Percentiles rank a stretch among this genome's conserved stretches.
These are phyloP conservation scores for Noctilio leporinus DNA, from an alignment of 2,113 vertebrate species.

Conservation along the genomic window DNA sequence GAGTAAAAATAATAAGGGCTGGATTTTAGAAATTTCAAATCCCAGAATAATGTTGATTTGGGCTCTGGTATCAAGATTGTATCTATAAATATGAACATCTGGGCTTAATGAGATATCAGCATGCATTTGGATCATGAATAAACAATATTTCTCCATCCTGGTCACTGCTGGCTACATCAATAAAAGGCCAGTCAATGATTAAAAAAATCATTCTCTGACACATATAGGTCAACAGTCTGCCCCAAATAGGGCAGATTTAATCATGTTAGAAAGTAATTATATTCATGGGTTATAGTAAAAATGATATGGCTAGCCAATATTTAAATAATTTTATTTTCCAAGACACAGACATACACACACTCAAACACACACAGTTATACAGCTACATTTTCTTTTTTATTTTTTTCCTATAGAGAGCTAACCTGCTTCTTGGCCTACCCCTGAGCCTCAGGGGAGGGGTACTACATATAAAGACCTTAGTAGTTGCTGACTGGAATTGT, in stretches of 20 bases:
- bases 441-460: background rate
- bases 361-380: background rate
- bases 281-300: background rate
- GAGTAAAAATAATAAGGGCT: slow-evolving; percentile 13
- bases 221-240: slow-evolving; percentile 6
- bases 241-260: slow-evolving; percentile 28
- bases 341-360: background rate
- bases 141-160: slow-evolving; percentile 48
- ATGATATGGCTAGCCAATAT: background rate
- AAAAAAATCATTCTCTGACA: slow-evolving; percentile 59
- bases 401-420: background rate
- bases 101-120: slow-evolving; percentile 25
- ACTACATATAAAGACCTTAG: background rate
- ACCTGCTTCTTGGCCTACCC: background rate
- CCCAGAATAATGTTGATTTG: slow-evolving; percentile 26
- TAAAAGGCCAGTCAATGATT: slow-evolving; percentile 35
- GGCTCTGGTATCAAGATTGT: slow-evolving; percentile 42
- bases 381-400: background rate
- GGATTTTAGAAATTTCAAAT: slow-evolving; percentile 43
- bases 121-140: slow-evolving; percentile 28
- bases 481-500: background rate
- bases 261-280: slow-evolving; percentile 13
- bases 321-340: background rate
- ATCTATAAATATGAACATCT: slow-evolving; percentile 59
- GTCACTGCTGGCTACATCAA: slow-evolving; percentile 35